phyloP scores from a whole-genome alignment of 2,113 vertebrate genomes.

The Ursus arctos region DNA sequence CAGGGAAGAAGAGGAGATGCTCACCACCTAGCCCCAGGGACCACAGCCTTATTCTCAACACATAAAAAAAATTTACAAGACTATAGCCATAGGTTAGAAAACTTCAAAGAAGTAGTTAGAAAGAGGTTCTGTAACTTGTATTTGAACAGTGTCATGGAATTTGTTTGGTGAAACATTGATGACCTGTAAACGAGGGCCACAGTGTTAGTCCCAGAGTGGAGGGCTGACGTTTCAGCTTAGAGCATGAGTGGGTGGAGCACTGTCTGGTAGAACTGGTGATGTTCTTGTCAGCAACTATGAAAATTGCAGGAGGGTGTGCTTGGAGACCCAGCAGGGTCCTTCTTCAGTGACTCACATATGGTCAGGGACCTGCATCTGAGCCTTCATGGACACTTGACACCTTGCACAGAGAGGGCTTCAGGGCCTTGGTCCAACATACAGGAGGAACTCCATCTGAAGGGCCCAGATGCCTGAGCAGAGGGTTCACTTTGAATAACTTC shows the following conservation, averaged over 20 bases:
- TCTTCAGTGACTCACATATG: background rate
- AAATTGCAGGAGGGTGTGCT: background rate
- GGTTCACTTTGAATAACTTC: background rate
- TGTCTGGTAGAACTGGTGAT: background rate
- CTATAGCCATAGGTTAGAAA: background rate
- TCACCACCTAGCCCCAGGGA: too few species aligned
- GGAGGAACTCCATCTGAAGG: background rate
- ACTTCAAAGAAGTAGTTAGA: background rate
- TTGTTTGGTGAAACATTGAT: background rate
- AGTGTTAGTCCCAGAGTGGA: background rate
- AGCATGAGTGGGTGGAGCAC: background rate
- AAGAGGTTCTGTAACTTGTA: background rate
- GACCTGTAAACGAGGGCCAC: background rate
- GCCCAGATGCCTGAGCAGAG: background rate
- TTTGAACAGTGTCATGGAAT: background rate
- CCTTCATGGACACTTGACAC: background rate
- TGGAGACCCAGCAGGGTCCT: accelerated
- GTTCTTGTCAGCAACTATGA: background rate
- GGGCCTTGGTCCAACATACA: background rate
- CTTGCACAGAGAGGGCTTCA: background rate
- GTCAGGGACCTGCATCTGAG: background rate
- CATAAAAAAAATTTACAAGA: background rate
- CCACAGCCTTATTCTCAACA: background rate
- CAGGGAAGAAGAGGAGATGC: background rate
- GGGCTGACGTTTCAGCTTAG: background rate